phyloP scores from a whole-genome alignment of 2,113 vertebrate species.

The Bubo bubo region DNA sequence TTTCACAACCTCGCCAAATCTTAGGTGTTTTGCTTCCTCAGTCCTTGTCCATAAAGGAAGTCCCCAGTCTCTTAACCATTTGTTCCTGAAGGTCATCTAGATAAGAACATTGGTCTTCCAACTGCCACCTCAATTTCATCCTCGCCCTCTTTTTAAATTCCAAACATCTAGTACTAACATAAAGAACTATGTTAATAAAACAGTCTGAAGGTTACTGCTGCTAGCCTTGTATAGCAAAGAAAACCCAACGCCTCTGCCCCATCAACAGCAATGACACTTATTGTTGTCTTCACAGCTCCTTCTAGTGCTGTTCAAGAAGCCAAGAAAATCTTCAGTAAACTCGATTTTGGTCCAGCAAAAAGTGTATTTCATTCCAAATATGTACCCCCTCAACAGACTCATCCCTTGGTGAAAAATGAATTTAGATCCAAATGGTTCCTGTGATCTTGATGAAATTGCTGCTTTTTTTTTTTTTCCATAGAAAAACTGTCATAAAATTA shows the following conservation, averaged over 20 bases:
- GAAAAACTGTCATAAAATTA: background rate
- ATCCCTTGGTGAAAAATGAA: background rate
- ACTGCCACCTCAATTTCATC: background rate
- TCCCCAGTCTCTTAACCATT: background rate
- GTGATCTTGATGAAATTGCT: background rate
- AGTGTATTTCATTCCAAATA: background rate
- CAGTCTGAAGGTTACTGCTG: background rate
- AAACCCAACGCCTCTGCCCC: background rate
- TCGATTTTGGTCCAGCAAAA: background rate
- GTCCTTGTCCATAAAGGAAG: background rate
- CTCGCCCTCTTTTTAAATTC: background rate
- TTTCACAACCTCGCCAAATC: background rate
- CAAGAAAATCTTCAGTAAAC: background rate
- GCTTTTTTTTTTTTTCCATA: too few species aligned
- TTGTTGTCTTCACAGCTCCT: background rate
- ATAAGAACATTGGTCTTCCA: background rate
- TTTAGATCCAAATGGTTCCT: background rate
- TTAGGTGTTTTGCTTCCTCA: background rate
- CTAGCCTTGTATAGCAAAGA: background rate
- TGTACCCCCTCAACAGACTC: background rate
- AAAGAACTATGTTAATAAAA: background rate
- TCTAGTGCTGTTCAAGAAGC: background rate
- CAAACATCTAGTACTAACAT: background rate
- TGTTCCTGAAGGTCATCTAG: background rate
- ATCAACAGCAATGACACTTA: background rate